phyloP scores from a whole-genome alignment of 2,888 invertebrate genomes.

The Aphrophora alni region DNA sequence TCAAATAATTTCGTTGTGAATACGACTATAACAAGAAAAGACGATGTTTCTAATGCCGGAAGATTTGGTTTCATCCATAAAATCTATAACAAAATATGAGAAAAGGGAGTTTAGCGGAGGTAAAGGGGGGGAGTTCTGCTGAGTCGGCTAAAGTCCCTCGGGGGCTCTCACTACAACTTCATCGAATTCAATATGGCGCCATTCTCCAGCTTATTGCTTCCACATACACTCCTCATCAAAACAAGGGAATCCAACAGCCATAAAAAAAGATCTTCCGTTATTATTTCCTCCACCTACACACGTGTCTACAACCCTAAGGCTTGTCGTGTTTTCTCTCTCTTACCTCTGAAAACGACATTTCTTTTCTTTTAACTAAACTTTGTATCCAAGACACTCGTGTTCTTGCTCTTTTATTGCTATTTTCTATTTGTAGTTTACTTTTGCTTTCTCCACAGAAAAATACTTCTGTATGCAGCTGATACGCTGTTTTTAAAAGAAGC shows the following conservation, averaged over 20 bases:
- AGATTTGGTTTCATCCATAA: conserved; percentile 40
- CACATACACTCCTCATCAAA: conserved; percentile 52
- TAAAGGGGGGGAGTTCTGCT: conserved; percentile 24
- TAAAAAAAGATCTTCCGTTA: neutral
- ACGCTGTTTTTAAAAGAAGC: too few relatives aligned
- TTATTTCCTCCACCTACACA: conserved; percentile 10
- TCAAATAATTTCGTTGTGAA: neutral
- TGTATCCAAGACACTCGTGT: too few relatives aligned
- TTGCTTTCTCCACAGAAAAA: neutral
- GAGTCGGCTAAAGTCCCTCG: conserved; percentile 34
- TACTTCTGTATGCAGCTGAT: too few relatives aligned
- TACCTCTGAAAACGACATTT: neutral
- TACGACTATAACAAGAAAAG: neutral
- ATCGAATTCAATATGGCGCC: conserved; percentile 53
- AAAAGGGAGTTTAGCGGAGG: conserved; percentile 20
- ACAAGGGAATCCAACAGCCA: conserved; percentile 32
- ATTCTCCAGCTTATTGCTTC: conserved; percentile 51
- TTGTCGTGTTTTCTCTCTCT: neutral
- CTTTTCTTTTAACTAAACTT: too few relatives aligned
- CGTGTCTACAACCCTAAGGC: neutral
- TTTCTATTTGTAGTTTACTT: neutral
- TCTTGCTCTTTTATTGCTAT: too few relatives aligned
- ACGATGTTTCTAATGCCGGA: neutral
- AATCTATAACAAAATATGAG: conserved; percentile 37
- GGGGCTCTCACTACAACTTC: conserved; percentile 47